Base-by-base conservation (phyloP, 2,113 vertebrate species). In the Albula goreensis region DNA sequence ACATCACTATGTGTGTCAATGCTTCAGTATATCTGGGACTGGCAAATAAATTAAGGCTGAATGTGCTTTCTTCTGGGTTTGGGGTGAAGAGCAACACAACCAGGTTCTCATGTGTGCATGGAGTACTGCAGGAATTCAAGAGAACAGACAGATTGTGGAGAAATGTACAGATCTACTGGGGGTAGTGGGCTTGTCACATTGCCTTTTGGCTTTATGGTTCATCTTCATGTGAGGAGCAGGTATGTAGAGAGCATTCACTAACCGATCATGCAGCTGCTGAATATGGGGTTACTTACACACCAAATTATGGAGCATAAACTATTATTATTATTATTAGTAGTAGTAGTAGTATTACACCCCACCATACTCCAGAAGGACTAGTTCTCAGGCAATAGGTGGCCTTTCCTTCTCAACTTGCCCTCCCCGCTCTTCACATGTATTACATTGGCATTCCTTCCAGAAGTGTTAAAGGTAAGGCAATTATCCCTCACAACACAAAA, bases 341-440 rank as follows among this genome's bases (percentile, higher is more conserved):
- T 41, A 41, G 31, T 41, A 41, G 31, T 41, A 1, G 31, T 41
- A 41, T 41, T 41, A 41, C 31, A 41, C 31, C 31, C 31, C 31
- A 41, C 31, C 31, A 41, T 41, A 41, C 31, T 41, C 31, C 31
- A 41, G 31, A 41, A 41, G 31, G 31, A 1, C 0, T 41, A 41
- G 31, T 41, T 41, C 31, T 41, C 31, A 41, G 31, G 1, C 31
- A 41, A 41, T 41, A 41, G 31, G 31, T 41, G 31, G 31, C 41
- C 19, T 9, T 48, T 11, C 79, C 41, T 49, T 25, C 56, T 22
- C 60, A n/a, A 19, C n/a, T 48, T 53, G 22, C 82, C 83, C 50
- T 70, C 83, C 50, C 49, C 22, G 10, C 50, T 85, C 50, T 56
- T 85, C 83, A 79, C 83, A 56, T 85, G 74, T 85, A 78, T 78